A percentile compares a stretch with the other conserved stretches of the same genome.
phyloP scores from a whole-genome alignment of 2,113 vertebrate genomes.

The Caloenas nicobarica region DNA sequence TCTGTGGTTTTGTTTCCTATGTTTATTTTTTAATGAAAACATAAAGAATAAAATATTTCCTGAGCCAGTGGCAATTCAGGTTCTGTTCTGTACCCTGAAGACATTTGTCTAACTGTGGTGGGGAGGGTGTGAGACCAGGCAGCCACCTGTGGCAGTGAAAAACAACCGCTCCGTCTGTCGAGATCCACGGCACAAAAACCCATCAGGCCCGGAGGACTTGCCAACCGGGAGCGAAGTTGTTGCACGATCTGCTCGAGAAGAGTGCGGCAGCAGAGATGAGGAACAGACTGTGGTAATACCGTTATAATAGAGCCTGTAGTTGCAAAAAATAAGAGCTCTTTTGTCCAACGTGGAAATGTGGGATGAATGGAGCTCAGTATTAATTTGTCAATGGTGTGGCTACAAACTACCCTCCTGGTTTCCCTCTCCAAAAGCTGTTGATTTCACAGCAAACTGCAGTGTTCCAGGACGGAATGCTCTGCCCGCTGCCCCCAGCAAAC shows the following conservation, averaged over 20 bases:
- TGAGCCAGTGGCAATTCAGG: slow-evolving; percentile 8
- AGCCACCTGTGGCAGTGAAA: background rate
- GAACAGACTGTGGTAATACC: background rate
- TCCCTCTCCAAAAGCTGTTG: background rate
- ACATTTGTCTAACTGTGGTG: fast-evolving
- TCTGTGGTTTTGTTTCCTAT: slow-evolving; percentile 77
- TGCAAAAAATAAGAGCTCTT: background rate
- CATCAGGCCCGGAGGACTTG: background rate
- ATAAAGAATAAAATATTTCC: slow-evolving; percentile 72
- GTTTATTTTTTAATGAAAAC: slow-evolving; percentile 80
- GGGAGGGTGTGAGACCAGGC: background rate
- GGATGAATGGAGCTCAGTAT: background rate
- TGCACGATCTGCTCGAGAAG: background rate
- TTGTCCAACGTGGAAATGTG: background rate
- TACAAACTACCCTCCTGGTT: background rate
- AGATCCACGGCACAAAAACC: background rate
- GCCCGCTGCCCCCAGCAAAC: background rate
- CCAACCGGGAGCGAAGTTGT: background rate
- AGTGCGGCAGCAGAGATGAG: background rate
- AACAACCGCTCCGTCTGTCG: background rate
- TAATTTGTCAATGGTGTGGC: background rate
- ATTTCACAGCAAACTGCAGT: background rate
- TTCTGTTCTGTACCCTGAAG: background rate
- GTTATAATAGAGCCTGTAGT: background rate
- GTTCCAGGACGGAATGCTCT: background rate